Evolutionary conservation across 2,797 vertebrate genomes (phyloP), one percentile per base, ranked within the genome.

Genomic region (Sebastiscus albofasciatus): DNA sequence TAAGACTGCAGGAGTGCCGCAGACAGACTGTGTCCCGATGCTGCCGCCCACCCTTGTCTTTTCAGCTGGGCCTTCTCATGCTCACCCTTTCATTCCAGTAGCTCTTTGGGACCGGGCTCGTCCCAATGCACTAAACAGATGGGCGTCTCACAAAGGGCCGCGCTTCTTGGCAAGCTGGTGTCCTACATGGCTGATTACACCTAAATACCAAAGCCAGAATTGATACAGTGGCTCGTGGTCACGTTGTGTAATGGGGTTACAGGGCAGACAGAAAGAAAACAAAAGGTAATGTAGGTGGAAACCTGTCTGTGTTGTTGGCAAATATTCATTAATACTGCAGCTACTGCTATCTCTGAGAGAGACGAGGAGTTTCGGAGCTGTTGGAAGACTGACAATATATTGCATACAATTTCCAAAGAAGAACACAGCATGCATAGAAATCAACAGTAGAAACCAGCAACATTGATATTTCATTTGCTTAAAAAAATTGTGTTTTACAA

Each of bases 101-200:
- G 89, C 94, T 93, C 93, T 93, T 56, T 78, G 94, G 93, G 92
- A 94, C 5, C 3, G 87, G 90, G 81, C 92, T 92, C 75, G 92
- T 96, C 93, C 96, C 96, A 93, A 95, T 94, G 94, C 96, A 89
- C 78, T 94, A 96, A 97, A 96, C 98, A 99, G 98, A 99, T 99
- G 98, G 98, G 96, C 93, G 94, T 93, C 94, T 96, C 95, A 97
- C 97, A 98, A 98, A 97, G 95, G 96, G 90, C 95, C 87, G 91
- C 66, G 93, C 94, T 95, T 96, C 96, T 96, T 95, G 94, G 96
- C 97, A 98, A 98, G 97, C 97, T 98, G 97, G 97, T 98, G 97
- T 97, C 96, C 96, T 96, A 94, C 97, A 98, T 97, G 98, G 97
- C 97, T 96, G 97, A 98, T 97, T 99, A 98, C 97, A 96, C 97